Conservation (phyloP, 2,888 invertebrate species). For the Buathra laborator region DNA sequence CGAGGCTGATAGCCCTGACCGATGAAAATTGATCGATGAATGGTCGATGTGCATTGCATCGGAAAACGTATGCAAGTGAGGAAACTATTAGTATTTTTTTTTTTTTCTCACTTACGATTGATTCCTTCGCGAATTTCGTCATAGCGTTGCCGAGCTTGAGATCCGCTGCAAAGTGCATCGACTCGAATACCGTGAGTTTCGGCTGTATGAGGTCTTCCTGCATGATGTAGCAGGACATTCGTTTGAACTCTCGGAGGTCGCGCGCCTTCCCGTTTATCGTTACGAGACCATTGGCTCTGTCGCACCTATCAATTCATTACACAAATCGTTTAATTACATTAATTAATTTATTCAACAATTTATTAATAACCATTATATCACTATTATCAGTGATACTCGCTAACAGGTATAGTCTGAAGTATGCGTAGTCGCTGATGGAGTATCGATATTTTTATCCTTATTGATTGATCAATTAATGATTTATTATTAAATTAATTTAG, state of each 20-base stretch:
- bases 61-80: too few species aligned
- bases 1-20: too few species aligned
- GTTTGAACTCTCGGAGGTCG: slow-evolving; percentile 92
- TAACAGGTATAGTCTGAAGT: too few species aligned
- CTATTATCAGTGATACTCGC: too few species aligned
- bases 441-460: too few species aligned
- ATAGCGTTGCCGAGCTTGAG: slow-evolving; percentile 92
- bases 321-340: neutral
- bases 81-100: neutral
- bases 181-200: slow-evolving; percentile 94
- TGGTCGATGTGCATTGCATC: neutral
- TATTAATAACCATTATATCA: too few species aligned
- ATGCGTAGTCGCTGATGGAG: too few species aligned
- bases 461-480: too few species aligned
- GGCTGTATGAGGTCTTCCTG: slow-evolving; percentile 96
- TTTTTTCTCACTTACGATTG: slow-evolving; percentile 88
- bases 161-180: slow-evolving; percentile 95
- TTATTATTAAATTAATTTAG: too few species aligned
- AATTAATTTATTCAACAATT: neutral
- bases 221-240: slow-evolving; percentile 98
- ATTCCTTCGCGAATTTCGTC: slow-evolving; percentile 88
- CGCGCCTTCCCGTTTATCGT: slow-evolving; percentile 92
- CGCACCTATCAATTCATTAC: slow-evolving; percentile 86
- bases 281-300: slow-evolving; percentile 91
- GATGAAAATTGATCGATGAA: neutral